These are phyloP conservation scores for Coregonus ussuriensis DNA, from an alignment of 2,797 vertebrate genomes.

Conservation along the genomic window DNA sequence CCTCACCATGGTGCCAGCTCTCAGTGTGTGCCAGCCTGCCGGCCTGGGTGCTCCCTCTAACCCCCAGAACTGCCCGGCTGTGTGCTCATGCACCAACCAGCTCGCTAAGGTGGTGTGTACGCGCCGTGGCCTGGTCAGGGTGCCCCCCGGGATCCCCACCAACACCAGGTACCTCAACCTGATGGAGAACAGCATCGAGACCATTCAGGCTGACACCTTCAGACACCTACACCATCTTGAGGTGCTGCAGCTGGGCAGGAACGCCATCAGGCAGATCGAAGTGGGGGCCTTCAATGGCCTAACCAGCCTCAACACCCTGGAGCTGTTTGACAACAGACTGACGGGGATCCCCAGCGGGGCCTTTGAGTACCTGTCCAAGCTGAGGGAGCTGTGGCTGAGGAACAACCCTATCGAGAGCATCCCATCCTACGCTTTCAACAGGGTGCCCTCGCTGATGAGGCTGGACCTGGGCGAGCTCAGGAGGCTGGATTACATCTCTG, in stretches of 20 bases:
- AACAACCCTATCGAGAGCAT: conserved; percentile 99
- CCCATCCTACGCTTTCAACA: conserved; percentile 96
- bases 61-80: conserved; percentile 91
- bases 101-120: conserved; percentile 98
- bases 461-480: conserved; percentile 94
- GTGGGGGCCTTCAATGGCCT: conserved; percentile 96
- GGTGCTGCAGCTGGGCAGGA: conserved; percentile 93
- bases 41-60: conserved; percentile 76
- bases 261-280: conserved; percentile 95
- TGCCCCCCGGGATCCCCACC: conserved; percentile 90
- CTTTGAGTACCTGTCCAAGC: conserved; percentile 96
- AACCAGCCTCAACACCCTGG: conserved; percentile 96
- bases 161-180: conserved; percentile 95
- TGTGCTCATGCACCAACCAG: conserved; percentile 96
- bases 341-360: conserved; percentile 97
- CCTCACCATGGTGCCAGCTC: conserved; percentile 86
- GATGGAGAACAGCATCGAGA: conserved; percentile 98
- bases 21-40: conserved; percentile 85
- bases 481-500: conserved; percentile 96
- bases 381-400: conserved; percentile 95
- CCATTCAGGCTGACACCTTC: conserved; percentile 95
- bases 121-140: conserved; percentile 87
- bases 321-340: conserved; percentile 96
- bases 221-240: conserved; percentile 94
- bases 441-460: conserved; percentile 95